Evolutionary conservation across 2,888 invertebrate genomes (phyloP).

Genomic region (Steinernema carpocapsae): DNA sequence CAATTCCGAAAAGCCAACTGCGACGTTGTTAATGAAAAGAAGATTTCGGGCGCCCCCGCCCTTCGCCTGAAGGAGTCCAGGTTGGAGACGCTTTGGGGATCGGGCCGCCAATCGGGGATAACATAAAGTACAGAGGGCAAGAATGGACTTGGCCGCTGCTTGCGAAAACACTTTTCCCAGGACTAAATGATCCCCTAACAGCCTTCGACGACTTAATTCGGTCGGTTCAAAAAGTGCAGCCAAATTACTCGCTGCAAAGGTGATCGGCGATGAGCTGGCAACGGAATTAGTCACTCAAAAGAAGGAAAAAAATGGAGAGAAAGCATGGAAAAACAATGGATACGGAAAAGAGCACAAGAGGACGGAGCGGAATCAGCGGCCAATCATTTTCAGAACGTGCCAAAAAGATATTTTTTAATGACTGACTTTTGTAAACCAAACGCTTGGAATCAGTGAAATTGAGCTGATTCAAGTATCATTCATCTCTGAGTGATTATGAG

Average conservation of each 20-base stretch:
- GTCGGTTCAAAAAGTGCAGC: slow-evolving; percentile 31
- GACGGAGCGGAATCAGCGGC: no score
- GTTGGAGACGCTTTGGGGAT: slow-evolving; percentile 5
- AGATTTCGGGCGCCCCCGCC: slow-evolving; percentile 19
- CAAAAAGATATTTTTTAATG: no score
- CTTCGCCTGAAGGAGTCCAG: background rate
- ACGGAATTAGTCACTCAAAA: no score
- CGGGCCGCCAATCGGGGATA: slow-evolving; percentile 34
- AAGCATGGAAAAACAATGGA: no score
- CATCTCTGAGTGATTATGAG: no score
- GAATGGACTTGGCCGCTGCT: slow-evolving; percentile 23
- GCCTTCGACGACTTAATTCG: slow-evolving; percentile 18
- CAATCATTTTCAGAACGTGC: no score
- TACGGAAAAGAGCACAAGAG: no score
- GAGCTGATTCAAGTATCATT: no score
- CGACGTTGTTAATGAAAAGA: slow-evolving; percentile 1
- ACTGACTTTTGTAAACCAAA: no score
- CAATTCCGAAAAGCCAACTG: slow-evolving; percentile 32
- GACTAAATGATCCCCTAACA: background rate
- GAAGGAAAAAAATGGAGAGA: no score
- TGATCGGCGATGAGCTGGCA: no score
- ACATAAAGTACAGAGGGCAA: slow-evolving; percentile 27
- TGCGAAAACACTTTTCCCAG: background rate
- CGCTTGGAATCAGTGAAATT: no score
- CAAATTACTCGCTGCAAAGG: background rate